Conservation (phyloP, 2,888 invertebrate genomes). For the Dyspetes luteomarginatus region DNA sequence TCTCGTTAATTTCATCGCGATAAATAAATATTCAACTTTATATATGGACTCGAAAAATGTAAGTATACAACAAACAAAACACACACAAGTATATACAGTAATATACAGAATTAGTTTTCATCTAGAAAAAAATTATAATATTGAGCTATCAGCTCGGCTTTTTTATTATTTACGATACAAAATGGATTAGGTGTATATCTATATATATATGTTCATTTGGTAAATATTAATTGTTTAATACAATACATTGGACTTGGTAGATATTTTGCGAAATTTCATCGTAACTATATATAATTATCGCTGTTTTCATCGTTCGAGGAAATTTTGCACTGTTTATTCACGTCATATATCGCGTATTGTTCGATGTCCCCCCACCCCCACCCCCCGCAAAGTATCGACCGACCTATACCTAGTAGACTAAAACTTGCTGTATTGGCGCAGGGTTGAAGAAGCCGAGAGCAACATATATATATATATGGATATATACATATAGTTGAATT, state of each 20-base stretch:
- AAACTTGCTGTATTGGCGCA: neutral
- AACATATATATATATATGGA: neutral
- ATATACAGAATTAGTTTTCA: no score
- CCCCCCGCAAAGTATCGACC: constrained; percentile 38
- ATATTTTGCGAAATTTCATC: neutral
- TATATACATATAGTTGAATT: no score
- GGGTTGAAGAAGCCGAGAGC: neutral
- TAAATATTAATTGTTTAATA: neutral
- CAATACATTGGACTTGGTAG: neutral
- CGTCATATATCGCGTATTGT: neutral
- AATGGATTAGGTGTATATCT: neutral
- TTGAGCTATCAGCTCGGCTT: no score
- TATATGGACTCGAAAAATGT: constrained; percentile 29
- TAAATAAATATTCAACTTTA: constrained; percentile 2
- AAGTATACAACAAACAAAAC: neutral
- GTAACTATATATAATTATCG: neutral
- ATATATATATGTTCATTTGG: neutral
- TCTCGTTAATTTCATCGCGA: neutral
- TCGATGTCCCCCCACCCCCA: neutral
- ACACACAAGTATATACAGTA: no score
- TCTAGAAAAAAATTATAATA: no score
- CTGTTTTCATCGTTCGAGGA: no score
- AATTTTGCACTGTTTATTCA: no score
- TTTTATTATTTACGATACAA: no score
- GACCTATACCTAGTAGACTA: constrained; percentile 37